Conservation (phyloP, 2,888 invertebrate genomes). For the Ceraclea dissimilis region DNA sequence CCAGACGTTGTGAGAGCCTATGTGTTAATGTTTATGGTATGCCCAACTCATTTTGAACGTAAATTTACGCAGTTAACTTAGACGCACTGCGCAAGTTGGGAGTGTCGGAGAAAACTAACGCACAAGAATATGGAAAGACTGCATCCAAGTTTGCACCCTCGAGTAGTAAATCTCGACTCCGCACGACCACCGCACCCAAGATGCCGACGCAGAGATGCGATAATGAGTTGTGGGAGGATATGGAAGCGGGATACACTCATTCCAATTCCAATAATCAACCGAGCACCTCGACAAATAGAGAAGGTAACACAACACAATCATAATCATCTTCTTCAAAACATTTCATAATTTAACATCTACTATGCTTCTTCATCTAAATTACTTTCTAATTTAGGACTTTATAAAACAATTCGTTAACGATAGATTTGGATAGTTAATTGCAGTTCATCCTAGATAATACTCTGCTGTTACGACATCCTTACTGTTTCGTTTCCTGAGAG, state of each 20-base stretch:
- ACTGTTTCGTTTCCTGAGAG: no score
- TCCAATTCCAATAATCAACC: conserved; percentile 13
- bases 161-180: neutral
- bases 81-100: conserved; percentile 22
- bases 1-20: no score
- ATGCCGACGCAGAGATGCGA: conserved; percentile 1
- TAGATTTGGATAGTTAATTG: no score
- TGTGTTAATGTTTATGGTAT: no score
- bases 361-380: no score
- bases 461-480: no score
- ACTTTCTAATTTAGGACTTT: no score
- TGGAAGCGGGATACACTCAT: conserved; percentile 13
- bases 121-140: neutral
- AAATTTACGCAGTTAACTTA: conserved; percentile 20
- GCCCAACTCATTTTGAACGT: no score
- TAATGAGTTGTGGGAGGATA: conserved; percentile 15
- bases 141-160: neutral
- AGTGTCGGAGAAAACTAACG: conserved; percentile 1
- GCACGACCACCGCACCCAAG: neutral
- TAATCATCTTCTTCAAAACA: neutral
- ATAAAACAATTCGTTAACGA: no score
- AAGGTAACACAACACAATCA: conserved; percentile 13
- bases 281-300: conserved; percentile 7
- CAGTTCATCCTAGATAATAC: no score
- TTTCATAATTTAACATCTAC: no score